Evolutionary conservation across 2,888 invertebrate genomes (phyloP).

Genomic region (Limnephilus auricula): DNA sequence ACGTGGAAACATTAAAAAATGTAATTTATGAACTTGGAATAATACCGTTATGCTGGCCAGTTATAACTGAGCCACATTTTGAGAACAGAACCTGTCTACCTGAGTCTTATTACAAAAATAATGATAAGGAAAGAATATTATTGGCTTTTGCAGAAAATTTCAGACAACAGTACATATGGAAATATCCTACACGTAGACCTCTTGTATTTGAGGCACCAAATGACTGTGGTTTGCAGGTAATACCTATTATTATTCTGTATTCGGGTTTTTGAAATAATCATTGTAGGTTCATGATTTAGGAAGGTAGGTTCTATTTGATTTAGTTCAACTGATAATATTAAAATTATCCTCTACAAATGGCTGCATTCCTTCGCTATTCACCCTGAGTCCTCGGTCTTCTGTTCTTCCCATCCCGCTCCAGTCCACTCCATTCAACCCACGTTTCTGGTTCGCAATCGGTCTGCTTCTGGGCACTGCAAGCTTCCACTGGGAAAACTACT

Average conservation of each 20-base stretch:
- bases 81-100: slow-evolving; percentile 81
- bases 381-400: background rate
- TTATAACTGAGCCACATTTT: slow-evolving; percentile 77
- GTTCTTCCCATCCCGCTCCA: background rate
- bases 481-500: background rate
- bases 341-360: background rate
- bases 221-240: slow-evolving; percentile 87
- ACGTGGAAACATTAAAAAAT: slow-evolving; percentile 77
- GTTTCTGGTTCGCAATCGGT: too few species aligned
- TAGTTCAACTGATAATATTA: background rate
- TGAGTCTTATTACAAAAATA: slow-evolving; percentile 81
- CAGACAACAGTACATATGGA: slow-evolving; percentile 81
- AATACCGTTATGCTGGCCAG: slow-evolving; percentile 82
- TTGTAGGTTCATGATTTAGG: background rate
- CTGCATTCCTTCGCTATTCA: background rate
- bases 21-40: slow-evolving; percentile 80
- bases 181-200: slow-evolving; percentile 80
- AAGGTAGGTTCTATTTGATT: background rate
- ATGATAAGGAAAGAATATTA: slow-evolving; percentile 83
- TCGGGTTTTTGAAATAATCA: background rate
- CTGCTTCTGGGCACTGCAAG: background rate
- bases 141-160: slow-evolving; percentile 88
- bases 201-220: slow-evolving; percentile 85
- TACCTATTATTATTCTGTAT: background rate
- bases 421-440: background rate